Evolutionary conservation across 2,113 vertebrate genomes (phyloP).

Genomic region (Saimiri boliviensis): DNA sequence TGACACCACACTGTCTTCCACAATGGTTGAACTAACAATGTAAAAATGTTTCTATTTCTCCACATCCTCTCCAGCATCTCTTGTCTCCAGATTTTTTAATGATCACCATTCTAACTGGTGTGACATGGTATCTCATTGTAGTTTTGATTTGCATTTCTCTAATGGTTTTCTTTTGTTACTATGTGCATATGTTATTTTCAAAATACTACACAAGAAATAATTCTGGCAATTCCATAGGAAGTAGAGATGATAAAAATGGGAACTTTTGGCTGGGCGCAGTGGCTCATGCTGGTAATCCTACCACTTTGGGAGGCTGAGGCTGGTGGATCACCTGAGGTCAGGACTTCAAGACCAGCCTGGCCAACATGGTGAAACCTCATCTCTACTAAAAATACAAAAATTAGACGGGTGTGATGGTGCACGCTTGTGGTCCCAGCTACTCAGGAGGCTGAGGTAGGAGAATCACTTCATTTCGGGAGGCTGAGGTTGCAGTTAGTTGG

Average conservation of each 20-base stretch:
- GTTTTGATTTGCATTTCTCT: no score
- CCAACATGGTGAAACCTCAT: not conserved
- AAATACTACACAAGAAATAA: slow-evolving; percentile 40
- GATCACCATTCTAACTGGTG: no score
- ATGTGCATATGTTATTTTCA: slow-evolving; percentile 57
- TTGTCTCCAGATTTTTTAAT: no score
- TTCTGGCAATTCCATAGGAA: not conserved
- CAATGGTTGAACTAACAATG: no score
- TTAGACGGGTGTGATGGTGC: not conserved
- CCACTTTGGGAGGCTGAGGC: not conserved
- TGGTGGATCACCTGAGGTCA: not conserved
- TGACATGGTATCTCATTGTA: no score
- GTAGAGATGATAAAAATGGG: slow-evolving; percentile 24
- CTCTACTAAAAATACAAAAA: not conserved
- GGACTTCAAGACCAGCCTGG: not conserved
- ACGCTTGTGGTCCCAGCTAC: not conserved
- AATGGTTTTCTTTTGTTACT: slow-evolving; percentile 15
- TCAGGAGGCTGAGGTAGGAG: not conserved
- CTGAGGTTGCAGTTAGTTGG: not conserved
- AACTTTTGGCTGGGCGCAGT: not conserved
- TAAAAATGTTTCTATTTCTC: no score
- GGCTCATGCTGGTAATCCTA: not conserved
- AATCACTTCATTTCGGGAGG: not conserved
- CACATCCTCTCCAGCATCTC: no score
- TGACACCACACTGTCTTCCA: no score